Evolutionary conservation across 2,113 vertebrate species (phyloP), one percentile per base, ranked within the genome.

Genomic region (Amphiprion percula): DNA sequence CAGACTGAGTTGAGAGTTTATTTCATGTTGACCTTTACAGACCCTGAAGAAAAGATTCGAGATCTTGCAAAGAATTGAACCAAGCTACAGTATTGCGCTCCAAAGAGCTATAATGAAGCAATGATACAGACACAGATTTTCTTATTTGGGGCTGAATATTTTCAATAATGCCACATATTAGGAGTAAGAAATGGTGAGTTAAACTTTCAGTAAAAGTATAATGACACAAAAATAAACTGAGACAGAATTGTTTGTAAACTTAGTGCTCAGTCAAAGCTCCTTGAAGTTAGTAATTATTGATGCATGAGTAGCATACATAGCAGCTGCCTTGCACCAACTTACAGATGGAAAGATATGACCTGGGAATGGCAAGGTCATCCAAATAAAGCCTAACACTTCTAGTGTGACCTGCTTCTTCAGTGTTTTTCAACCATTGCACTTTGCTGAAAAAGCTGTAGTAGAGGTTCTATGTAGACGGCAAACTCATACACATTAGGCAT

Each of bases 331-430:
- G 44, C 63, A 83, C 39, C 68, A 60, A 63, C 65, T 63, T 63
- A 79, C 52, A 59, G 49, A 67, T 59, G 67, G 61, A 76, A 80
- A 83, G 79, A 37, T 50, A 28, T 68, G 71, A 82, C 70, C 66
- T 30, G 12, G 41, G 55, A 68, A 68, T 9, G 61, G 50, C 68
- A 78, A 65, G 66, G 77, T 62, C 77, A 65, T 11, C 50, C 21
- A 30, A 30, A 30, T 30, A 76, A 16, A 52, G 50, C 17, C 28
- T 8, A 44, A 49, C 59, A 11, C 56, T 49, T 47, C 24, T 47
- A 59, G 12, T 37, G 44, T 67, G 41, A 9, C 17, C 39, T 39
- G 53, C 55, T 17, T 28, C 7, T 15, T 50, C 49, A 8, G 2
- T 30, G 30, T 30, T 30, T n/a, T 19, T 28, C 69, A 54, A 24